Evolutionary conservation across 2,888 invertebrate genomes (phyloP).

Genomic region (Lasioglossum calceatum): DNA sequence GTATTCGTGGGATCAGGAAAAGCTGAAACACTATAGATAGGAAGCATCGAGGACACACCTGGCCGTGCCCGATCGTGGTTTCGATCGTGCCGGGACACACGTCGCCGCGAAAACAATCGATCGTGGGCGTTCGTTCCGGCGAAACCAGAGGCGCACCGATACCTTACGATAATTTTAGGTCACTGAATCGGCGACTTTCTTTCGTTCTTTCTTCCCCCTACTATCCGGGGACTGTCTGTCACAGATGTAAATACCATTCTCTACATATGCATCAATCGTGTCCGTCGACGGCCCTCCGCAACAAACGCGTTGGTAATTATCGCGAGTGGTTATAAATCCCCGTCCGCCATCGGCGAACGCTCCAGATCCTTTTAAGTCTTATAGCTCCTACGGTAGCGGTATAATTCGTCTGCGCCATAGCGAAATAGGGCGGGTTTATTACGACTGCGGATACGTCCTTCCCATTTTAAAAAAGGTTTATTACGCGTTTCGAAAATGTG

Average conservation of each 20-base stretch:
- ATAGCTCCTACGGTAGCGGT: slow-evolving; percentile 18
- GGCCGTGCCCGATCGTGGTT: slow-evolving; percentile 34
- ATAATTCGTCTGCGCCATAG: not conserved
- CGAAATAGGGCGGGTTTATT: slow-evolving; percentile 8
- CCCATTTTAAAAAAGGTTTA: not conserved
- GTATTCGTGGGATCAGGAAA: too few species aligned
- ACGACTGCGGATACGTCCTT: not conserved
- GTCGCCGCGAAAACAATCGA: slow-evolving; percentile 63
- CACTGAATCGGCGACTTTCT: slow-evolving; percentile 71
- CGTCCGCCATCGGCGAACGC: slow-evolving; percentile 23
- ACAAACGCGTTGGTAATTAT: slow-evolving; percentile 55
- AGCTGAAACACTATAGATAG: too few species aligned
- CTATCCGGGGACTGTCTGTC: not conserved
- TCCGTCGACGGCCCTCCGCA: not conserved
- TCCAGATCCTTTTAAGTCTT: slow-evolving; percentile 50
- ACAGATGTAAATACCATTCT: slow-evolving; percentile 9
- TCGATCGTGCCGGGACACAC: slow-evolving; percentile 21
- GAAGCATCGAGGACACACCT: slow-evolving; percentile 44
- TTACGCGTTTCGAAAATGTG: not conserved
- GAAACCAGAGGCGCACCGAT: slow-evolving; percentile 33
- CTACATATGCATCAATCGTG: not conserved
- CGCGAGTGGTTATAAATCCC: slow-evolving; percentile 66
- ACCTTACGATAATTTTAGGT: slow-evolving; percentile 74
- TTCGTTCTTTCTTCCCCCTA: slow-evolving; percentile 39
- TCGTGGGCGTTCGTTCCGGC: slow-evolving; percentile 62